Evolutionary conservation across 2,888 invertebrate genomes (phyloP).

Genomic region (Syrista parreyssii): DNA sequence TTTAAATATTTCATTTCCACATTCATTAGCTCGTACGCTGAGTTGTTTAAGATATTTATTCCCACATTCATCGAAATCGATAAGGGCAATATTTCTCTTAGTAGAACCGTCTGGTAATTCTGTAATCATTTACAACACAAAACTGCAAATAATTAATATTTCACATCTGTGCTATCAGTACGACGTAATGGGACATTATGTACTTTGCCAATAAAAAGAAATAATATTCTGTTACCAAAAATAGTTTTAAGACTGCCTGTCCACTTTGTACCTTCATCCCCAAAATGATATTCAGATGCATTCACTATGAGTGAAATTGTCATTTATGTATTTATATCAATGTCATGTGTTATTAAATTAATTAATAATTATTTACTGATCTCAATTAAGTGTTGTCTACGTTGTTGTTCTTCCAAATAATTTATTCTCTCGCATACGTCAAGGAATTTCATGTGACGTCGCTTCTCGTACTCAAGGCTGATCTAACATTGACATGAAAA

Average conservation of each 20-base stretch:
- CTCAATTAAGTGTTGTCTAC: neutral
- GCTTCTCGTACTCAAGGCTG: neutral
- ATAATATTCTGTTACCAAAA: neutral
- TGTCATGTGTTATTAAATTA: too few relatives aligned
- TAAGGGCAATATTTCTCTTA: neutral
- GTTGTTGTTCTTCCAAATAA: neutral
- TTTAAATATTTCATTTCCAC: neutral
- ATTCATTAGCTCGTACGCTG: neutral
- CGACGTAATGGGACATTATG: too few relatives aligned
- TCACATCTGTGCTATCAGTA: too few relatives aligned
- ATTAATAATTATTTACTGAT: neutral
- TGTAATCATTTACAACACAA: neutral
- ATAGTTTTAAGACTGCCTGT: neutral
- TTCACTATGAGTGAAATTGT: neutral
- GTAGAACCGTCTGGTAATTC: neutral
- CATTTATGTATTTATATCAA: neutral
- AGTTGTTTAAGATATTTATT: neutral
- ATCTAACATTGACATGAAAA: too few relatives aligned
- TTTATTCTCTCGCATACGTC: neutral
- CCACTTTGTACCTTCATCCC: neutral
- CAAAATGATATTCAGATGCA: neutral
- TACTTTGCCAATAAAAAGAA: too few relatives aligned
- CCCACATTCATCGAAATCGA: neutral
- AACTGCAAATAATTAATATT: too few relatives aligned
- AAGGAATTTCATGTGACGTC: neutral